These are phyloP conservation scores for Hypocryptadius cinnamomeus DNA, from an alignment of 2,113 vertebrate species.

Conservation along the genomic window DNA sequence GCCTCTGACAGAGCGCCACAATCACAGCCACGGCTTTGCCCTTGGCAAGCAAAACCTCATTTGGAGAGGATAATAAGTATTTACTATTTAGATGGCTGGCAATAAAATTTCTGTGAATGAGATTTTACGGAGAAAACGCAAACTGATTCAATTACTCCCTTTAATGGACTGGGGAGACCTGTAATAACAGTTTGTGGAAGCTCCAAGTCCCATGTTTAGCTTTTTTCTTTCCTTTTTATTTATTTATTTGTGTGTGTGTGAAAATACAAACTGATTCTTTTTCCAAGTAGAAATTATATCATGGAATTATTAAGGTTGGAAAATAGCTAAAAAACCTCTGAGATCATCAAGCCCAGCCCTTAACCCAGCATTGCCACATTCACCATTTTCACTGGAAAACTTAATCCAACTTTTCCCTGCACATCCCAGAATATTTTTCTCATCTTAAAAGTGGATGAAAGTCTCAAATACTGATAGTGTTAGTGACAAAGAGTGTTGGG, in stretches of 20 bases:
- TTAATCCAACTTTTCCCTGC: not conserved
- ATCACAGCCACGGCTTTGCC: conserved; percentile 72
- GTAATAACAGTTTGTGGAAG: conserved; percentile 71
- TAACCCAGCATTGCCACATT: not conserved
- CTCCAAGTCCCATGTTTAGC: conserved; percentile 36
- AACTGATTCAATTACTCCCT: conserved; percentile 84
- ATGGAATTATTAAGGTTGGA: not conserved
- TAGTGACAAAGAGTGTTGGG: not conserved
- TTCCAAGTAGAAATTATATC: not conserved
- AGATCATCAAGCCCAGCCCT: no score
- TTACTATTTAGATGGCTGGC: conserved; percentile 83
- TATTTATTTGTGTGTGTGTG: not conserved
- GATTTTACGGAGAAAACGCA: conserved; percentile 76
- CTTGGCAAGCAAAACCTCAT: conserved; percentile 78
- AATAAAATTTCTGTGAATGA: conserved; percentile 82
- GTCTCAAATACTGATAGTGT: not conserved
- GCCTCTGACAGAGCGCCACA: conserved; percentile 73
- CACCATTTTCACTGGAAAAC: not conserved
- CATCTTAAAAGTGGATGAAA: not conserved
- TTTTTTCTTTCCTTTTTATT: not conserved
- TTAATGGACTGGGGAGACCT: conserved; percentile 84
- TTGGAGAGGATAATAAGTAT: conserved; percentile 79
- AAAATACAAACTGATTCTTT: not conserved
- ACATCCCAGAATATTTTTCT: not conserved
- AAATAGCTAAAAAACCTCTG: not conserved